phyloP scores from a whole-genome alignment of 2,797 vertebrate species.

The Champsocephalus esox region DNA sequence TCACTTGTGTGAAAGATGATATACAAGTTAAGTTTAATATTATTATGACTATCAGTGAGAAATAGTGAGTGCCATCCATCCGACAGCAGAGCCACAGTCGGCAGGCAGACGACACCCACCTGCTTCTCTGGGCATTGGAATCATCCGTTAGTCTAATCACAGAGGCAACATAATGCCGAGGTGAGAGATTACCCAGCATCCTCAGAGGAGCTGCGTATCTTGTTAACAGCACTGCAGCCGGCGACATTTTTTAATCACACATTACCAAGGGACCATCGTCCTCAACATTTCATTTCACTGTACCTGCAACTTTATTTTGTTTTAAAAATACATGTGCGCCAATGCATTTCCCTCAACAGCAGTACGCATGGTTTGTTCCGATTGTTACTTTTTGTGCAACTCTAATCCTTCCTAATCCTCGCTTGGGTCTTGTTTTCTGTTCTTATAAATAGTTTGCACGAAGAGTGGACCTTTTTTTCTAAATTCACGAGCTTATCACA shows the following conservation, averaged over 20 bases:
- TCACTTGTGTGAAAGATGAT: no score
- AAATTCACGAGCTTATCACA: conserved; percentile 7
- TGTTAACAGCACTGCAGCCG: conserved; percentile 44
- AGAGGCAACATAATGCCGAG: conserved; percentile 44
- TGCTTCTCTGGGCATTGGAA: conserved; percentile 21
- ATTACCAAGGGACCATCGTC: conserved; percentile 21
- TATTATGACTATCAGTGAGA: conserved; percentile 1
- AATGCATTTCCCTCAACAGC: conserved; percentile 30
- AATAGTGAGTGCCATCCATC: conserved; percentile 5
- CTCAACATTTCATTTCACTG: conserved; percentile 1
- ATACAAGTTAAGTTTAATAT: no score
- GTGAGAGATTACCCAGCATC: conserved; percentile 41
- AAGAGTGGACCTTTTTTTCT: conserved; percentile 6
- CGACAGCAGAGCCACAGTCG: conserved; percentile 6
- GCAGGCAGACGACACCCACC: conserved; percentile 17
- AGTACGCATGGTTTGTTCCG: conserved; percentile 10
- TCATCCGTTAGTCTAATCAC: conserved; percentile 55
- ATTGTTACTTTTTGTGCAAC: background rate
- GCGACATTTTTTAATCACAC: conserved; percentile 46
- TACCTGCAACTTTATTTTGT: conserved; percentile 27
- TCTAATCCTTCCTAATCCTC: conserved; percentile 52
- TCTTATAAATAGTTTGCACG: conserved; percentile 42
- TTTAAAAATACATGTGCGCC: conserved; percentile 7
- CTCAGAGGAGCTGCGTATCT: conserved; percentile 45
- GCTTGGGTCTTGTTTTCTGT: conserved; percentile 35